Conservation (phyloP, 2,113 vertebrate species). For the Oncorhynchus kisutch region DNA sequence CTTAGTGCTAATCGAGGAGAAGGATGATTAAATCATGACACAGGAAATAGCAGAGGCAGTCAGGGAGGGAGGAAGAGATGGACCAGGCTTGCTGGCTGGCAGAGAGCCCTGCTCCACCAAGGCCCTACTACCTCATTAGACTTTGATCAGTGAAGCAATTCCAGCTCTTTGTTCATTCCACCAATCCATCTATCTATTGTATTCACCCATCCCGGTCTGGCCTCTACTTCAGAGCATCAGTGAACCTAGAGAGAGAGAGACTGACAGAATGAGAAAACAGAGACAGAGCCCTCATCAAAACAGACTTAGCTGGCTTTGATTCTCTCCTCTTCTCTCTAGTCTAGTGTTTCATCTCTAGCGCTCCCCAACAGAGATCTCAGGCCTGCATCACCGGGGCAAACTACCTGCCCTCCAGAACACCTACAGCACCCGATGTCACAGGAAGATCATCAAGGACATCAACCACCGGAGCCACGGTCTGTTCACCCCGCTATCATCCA, state of each 20-base stretch:
- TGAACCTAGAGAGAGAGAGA: no score
- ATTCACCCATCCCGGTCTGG: no score
- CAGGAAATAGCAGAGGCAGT: background rate
- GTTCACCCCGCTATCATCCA: no score
- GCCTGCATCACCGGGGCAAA: background rate
- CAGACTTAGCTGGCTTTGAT: conserved; percentile 27
- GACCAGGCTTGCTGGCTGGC: background rate
- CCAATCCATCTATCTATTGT: no score
- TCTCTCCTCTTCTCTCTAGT: conserved; percentile 8
- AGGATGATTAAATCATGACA: conserved; percentile 7
- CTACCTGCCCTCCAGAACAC: no score
- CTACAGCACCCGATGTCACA: no score
- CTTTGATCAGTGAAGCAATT: no score
- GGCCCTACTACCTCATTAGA: conserved; percentile 1
- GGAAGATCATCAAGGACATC: no score
- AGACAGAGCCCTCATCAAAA: conserved; percentile 10
- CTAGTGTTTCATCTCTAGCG: conserved; percentile 15
- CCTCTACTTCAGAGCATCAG: no score
- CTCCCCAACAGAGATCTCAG: conserved; percentile 16
- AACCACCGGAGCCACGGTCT: no score
- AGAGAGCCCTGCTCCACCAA: background rate
- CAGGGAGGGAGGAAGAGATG: background rate
- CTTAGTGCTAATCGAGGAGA: background rate
- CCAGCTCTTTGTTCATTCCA: no score
- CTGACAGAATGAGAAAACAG: background rate